Percentiles rank a stretch among this genome's conserved stretches.
Evolutionary conservation across 2,888 invertebrate genomes (phyloP).

Genomic region (Argynnis bischoffii): DNA sequence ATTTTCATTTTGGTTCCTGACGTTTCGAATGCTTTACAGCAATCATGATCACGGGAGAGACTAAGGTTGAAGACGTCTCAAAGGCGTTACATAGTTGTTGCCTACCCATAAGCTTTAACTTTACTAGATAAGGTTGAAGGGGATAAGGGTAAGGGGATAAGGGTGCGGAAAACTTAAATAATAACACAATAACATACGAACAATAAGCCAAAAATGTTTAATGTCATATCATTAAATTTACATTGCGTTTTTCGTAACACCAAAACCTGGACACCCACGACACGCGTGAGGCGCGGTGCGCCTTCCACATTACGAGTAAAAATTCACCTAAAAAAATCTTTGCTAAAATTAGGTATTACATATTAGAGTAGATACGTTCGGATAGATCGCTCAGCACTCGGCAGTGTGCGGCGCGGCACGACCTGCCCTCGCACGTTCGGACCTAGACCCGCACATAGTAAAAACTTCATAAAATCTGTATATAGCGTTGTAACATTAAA

Average conservation of each 20-base stretch:
- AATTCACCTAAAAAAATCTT: slow-evolving; percentile 76
- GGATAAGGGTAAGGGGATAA: neutral
- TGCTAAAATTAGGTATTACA: slow-evolving; percentile 71
- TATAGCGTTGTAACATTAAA: slow-evolving; percentile 24
- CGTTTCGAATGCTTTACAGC: too few species aligned
- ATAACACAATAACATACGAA: slow-evolving; percentile 76
- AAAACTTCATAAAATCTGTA: slow-evolving; percentile 27
- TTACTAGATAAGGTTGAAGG: too few species aligned
- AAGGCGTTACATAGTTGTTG: too few species aligned
- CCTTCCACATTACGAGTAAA: slow-evolving; percentile 74
- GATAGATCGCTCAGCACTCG: slow-evolving; percentile 52
- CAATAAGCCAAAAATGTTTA: slow-evolving; percentile 82
- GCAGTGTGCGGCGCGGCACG: slow-evolving; percentile 31
- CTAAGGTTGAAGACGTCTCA: too few species aligned
- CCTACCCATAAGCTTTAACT: too few species aligned
- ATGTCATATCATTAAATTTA: slow-evolving; percentile 81
- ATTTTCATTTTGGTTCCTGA: too few species aligned
- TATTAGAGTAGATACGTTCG: slow-evolving; percentile 60
- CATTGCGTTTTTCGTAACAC: slow-evolving; percentile 77
- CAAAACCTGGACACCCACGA: slow-evolving; percentile 72
- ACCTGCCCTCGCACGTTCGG: neutral
- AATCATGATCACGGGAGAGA: too few species aligned
- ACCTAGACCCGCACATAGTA: slow-evolving; percentile 1
- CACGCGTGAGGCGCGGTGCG: slow-evolving; percentile 78
- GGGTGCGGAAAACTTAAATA: slow-evolving; percentile 32